Evolutionary conservation across 2,797 vertebrate genomes (phyloP).

Genomic region (Schizothorax lantsangensis): DNA sequence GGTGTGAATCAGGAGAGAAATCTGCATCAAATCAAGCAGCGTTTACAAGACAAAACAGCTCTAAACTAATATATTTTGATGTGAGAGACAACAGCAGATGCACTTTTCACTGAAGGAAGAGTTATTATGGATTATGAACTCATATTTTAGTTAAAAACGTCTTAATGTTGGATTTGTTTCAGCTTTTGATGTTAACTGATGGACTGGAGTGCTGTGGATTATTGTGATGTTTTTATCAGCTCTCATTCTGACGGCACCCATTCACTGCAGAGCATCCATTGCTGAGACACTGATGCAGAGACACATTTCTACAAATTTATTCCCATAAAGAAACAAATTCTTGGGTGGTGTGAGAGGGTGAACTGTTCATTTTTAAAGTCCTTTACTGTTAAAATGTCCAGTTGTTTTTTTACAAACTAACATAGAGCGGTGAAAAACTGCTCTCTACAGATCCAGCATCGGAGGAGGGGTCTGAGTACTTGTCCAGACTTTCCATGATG

Average conservation of each 20-base stretch:
- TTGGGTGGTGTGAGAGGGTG: not conserved
- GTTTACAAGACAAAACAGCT: too few relatives aligned
- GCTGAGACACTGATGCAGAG: not conserved
- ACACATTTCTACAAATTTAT: not conserved
- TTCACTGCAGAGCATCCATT: not conserved
- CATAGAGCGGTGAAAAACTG: conserved; percentile 57
- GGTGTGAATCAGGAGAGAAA: too few relatives aligned
- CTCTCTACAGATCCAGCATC: conserved; percentile 65
- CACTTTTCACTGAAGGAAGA: not conserved
- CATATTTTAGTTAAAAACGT: not conserved
- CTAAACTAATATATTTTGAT: too few relatives aligned
- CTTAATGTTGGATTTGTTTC: not conserved
- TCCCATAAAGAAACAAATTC: not conserved
- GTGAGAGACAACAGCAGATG: too few relatives aligned
- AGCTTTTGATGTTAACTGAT: not conserved
- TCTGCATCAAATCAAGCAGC: too few relatives aligned
- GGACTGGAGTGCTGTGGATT: not conserved
- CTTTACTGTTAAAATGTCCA: not conserved
- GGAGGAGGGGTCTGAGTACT: conserved; percentile 45
- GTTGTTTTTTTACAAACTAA: not conserved
- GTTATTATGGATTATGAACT: not conserved
- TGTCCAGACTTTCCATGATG: conserved; percentile 70
- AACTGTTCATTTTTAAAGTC: not conserved
- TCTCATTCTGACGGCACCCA: not conserved
- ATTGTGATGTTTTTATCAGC: not conserved